Evolutionary conservation across 1,140 invertebrate genomes (phyloP), one percentile per base, ranked within the genome.

Genomic region (Bacillus rossius): DNA sequence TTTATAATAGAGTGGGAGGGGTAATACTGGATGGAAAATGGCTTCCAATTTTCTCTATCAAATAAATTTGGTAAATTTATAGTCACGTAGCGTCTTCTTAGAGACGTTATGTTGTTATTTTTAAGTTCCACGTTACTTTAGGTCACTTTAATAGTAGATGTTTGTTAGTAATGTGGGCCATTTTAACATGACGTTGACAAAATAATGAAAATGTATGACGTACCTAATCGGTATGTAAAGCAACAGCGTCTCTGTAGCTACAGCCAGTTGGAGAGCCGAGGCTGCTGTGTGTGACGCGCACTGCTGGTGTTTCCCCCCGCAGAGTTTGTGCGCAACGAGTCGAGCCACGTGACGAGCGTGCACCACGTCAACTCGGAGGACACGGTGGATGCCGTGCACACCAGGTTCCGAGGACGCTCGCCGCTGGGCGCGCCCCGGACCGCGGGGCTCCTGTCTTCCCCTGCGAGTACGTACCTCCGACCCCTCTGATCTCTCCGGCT

Each of bases 371-470:
- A 64, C 1, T 59, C 69, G 0, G 60, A 67, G 0, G 73, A 79
- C 68, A 77, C 77, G 45, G 78, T 76, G 52, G 81, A 82, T 65
- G 74, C 77, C 5, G 71, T 71, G 34, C 76, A 81, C 60, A 75
- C 74, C 51, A 74, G 76, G 66, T 81, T 80, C 67, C 67, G 64
- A 13, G 55, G 48, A 29, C 65, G 82, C 8, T 54, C 52, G 2
- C 52, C 52, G 19, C 14, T 20, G 17, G 23, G 43, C 4, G 17
- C 23, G 43, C 17, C 17, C n/a, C 23, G 17, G 5, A 5, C 23
- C 4, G 5, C 43, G 5, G 43, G 23, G 5, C 23, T 45, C 43
- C 23, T 20, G 23, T 45, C 23, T 20, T 45, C 17, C 8, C 23
- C 17, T 8, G 43, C 23, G n/a, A 19, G 17, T 45, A 20, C 43